Evolutionary conservation across 2,888 invertebrate species (phyloP).

Genomic region (Smittia aterrima): DNA sequence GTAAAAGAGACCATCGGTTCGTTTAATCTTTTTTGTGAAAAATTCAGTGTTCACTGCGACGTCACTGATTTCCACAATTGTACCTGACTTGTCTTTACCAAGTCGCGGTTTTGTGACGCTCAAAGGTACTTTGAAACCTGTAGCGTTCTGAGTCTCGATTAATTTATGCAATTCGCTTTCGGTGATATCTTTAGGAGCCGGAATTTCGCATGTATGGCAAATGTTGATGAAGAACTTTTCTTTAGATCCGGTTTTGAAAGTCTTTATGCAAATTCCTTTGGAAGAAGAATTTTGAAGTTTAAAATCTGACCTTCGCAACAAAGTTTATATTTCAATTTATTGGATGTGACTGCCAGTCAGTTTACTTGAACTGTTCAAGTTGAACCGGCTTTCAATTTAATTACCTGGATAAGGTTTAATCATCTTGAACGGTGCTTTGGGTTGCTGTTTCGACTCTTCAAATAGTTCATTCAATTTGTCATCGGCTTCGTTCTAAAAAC

Average conservation of each 20-base stretch:
- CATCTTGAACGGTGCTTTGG: slow-evolving; percentile 58
- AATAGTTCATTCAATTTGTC: slow-evolving; percentile 62
- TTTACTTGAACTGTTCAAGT: not conserved
- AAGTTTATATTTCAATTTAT: not conserved
- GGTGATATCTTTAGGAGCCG: slow-evolving; percentile 68
- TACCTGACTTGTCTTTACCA: slow-evolving; percentile 74
- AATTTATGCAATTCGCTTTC: slow-evolving; percentile 62
- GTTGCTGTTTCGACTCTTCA: slow-evolving; percentile 43
- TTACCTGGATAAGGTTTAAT: slow-evolving; percentile 69
- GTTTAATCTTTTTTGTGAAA: slow-evolving; percentile 67
- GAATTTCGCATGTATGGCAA: slow-evolving; percentile 75
- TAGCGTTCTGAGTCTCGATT: slow-evolving; percentile 43
- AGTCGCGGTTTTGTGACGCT: slow-evolving; percentile 80
- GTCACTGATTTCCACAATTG: slow-evolving; percentile 74
- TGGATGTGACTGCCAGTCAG: not conserved
- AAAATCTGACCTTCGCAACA: too few species aligned
- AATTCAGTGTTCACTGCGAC: slow-evolving; percentile 79
- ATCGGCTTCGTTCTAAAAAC: slow-evolving; percentile 58
- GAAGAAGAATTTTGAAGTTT: not conserved
- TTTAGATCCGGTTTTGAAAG: slow-evolving; percentile 61
- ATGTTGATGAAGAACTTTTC: slow-evolving; percentile 84
- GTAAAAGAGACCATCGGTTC: slow-evolving; percentile 64
- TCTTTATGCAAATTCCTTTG: slow-evolving; percentile 77
- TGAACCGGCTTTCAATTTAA: not conserved
- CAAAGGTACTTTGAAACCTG: slow-evolving; percentile 80